Evolutionary conservation across 2,113 vertebrate genomes (phyloP), one percentile per base, ranked within the genome.

Genomic region (Boulengeromyrus knoepffleri): DNA sequence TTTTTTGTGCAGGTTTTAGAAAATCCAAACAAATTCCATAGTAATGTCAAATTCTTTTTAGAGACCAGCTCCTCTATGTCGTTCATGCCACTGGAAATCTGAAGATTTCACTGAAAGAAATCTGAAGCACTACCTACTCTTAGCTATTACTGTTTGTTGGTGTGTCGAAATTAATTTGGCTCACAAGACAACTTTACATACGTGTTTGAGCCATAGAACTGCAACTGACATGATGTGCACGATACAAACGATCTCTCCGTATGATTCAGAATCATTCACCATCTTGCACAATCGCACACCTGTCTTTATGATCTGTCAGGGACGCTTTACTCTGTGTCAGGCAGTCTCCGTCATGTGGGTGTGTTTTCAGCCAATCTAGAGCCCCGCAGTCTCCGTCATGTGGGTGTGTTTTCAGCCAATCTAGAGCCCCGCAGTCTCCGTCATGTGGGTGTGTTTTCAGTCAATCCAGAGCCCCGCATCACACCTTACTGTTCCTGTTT

Each of bases 401-500:
- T 80, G 36, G 2, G 74, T 42, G 27, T 39, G 39, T 42, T 39
- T n/a, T 39, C 74, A 15, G 31, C 0, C 2, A 12, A 39, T 2
- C 36, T 36, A 42, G 36, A 80, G 27, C 36, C 12, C 74, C 74
- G 10, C 36, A 89, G 50, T 52, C 50, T 52, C 62, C 0, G 1
- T 83, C 21, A n/a, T 47, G 8, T 85, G 45, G 5, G 83, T 47
- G 36, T 46, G 45, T 47, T n/a, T 36, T 46, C 80, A 24, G 42
- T 8, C 0, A 19, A 46, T 12, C 45, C 80, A n/a, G 42, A 85
- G 39, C 83, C 13, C 83, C 45, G 8, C 39, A 89, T 90, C 88
- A 92, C 90, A 88, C 89, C 85, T 66, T 70, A 36, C 36, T 31
- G 17, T 58, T 31, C 70, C 27, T 56, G 42, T 90, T 17, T 50